Evolutionary conservation across 2,797 vertebrate genomes (phyloP).

Genomic region (Dipus sagitta): DNA sequence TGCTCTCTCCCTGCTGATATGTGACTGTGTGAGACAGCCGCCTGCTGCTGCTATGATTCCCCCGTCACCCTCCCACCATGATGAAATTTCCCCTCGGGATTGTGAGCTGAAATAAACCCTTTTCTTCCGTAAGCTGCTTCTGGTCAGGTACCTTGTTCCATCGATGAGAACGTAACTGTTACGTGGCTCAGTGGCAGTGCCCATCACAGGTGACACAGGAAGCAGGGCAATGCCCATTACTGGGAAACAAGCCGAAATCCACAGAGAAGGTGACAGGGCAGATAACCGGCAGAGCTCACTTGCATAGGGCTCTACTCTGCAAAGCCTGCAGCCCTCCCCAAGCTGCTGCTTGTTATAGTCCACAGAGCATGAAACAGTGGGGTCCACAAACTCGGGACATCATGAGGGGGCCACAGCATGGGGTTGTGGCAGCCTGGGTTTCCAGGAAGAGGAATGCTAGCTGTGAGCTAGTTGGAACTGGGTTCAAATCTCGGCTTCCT

Average conservation of each 20-base stretch:
- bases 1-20: too few relatives aligned
- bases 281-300: neutral
- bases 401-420: neutral
- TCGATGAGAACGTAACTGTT: too few relatives aligned
- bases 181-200: neutral
- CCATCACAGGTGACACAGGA: neutral
- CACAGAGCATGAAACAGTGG: neutral
- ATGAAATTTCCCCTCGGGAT: too few relatives aligned
- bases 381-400: neutral
- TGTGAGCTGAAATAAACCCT: too few relatives aligned
- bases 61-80: too few relatives aligned
- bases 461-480: neutral
- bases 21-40: too few relatives aligned
- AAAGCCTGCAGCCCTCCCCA: rapidly evolving
- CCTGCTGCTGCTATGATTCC: too few relatives aligned
- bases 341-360: neutral
- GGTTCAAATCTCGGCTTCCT: neutral
- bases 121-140: too few relatives aligned
- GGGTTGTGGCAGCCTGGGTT: neutral
- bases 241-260: neutral
- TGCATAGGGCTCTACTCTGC: neutral
- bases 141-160: too few relatives aligned
- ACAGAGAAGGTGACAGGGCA: neutral
- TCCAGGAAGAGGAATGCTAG: neutral
- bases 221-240: neutral